These are phyloP conservation scores for Gracilinanus agilis DNA, from an alignment of 2,113 vertebrate genomes.

Conservation along the genomic window DNA sequence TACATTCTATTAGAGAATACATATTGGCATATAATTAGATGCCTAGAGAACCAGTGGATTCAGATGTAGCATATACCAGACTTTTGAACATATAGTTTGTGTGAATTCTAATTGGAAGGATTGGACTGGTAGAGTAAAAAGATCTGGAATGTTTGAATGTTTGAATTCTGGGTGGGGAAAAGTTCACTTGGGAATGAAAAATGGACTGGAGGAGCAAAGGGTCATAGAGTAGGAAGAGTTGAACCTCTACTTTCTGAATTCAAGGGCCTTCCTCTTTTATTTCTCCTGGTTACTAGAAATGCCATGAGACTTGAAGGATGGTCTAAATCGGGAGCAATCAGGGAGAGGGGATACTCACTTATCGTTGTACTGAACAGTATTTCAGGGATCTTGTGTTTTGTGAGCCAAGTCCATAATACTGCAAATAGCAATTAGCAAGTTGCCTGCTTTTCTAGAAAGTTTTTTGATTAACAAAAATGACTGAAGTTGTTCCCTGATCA, in stretches of 20 bases:
- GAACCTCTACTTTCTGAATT: background rate
- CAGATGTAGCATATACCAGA: background rate
- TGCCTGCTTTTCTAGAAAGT: background rate
- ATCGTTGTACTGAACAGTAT: background rate
- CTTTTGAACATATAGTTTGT: background rate
- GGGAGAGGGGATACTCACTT: background rate
- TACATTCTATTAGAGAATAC: background rate
- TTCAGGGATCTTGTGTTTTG: background rate
- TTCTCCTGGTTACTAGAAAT: background rate
- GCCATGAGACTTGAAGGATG: background rate
- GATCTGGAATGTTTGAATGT: no score
- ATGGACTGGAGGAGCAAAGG: background rate
- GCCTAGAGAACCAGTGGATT: no score
- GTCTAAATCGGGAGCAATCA: background rate
- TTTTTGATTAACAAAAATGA: background rate
- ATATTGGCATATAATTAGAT: background rate
- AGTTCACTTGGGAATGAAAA: background rate
- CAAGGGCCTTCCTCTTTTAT: background rate
- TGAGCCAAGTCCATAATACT: background rate
- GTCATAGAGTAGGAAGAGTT: background rate
- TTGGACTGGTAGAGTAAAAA: background rate
- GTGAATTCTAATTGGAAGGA: background rate
- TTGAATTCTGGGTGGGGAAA: no score
- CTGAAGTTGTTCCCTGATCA: background rate
- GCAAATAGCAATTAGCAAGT: background rate